These are phyloP conservation scores for Ceryle rudis DNA, from an alignment of 2,797 vertebrate genomes.

Conservation along the genomic window DNA sequence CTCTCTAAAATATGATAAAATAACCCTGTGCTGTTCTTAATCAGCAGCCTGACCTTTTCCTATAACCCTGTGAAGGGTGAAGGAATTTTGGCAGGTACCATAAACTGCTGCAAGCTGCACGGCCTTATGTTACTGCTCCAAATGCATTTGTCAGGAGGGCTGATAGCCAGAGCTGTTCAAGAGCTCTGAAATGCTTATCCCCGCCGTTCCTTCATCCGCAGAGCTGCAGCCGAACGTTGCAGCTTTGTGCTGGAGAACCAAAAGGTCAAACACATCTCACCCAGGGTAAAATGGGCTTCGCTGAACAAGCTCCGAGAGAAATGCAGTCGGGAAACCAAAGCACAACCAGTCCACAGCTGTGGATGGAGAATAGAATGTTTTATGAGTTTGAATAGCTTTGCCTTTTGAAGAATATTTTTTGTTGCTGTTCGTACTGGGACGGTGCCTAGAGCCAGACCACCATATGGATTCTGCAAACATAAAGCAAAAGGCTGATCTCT, in stretches of 20 bases:
- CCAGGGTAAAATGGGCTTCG: not conserved
- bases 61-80: not conserved
- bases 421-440: not conserved
- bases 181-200: not conserved
- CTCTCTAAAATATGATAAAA: not conserved
- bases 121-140: not conserved
- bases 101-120: not conserved
- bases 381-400: not conserved
- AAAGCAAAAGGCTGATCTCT: not conserved
- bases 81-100: conserved; percentile 4
- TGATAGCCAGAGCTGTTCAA: not conserved
- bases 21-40: not conserved
- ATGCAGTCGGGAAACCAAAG: not conserved
- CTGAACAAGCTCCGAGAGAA: not conserved
- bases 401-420: not conserved
- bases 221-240: not conserved
- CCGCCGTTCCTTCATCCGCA: not conserved
- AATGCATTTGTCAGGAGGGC: not conserved
- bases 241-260: not conserved
- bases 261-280: not conserved
- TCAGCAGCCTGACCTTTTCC: not conserved
- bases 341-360: not conserved
- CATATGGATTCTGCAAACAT: not conserved
- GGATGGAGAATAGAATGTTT: not conserved
- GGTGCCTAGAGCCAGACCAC: not conserved